These are phyloP conservation scores for Myzus persicae DNA, from an alignment of 1,140 invertebrate species.

Conservation along the genomic window DNA sequence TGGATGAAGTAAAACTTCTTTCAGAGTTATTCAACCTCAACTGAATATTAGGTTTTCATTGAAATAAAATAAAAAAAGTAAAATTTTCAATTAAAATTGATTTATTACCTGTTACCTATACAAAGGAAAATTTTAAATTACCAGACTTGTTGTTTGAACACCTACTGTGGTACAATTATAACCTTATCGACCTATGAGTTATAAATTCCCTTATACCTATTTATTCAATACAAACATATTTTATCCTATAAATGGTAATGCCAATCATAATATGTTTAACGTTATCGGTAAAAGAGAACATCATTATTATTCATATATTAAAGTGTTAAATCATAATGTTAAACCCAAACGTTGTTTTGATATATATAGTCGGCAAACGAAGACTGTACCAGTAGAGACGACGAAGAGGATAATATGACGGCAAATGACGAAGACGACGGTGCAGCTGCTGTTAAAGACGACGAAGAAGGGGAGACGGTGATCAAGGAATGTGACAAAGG, in stretches of 20 bases:
- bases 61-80: too few relatives aligned
- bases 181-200: too few relatives aligned
- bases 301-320: not conserved
- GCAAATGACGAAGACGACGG: conserved; percentile 10
- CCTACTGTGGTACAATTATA: too few relatives aligned
- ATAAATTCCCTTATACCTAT: too few relatives aligned
- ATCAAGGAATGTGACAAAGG: conserved; percentile 42
- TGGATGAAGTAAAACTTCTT: too few relatives aligned
- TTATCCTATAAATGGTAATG: not conserved
- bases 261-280: not conserved
- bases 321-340: not conserved
- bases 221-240: not conserved
- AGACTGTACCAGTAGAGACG: conserved; percentile 27
- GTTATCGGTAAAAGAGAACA: not conserved
- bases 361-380: conserved; percentile 34
- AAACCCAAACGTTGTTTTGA: not conserved
- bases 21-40: too few relatives aligned
- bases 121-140: too few relatives aligned
- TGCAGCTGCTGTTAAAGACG: not conserved
- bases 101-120: too few relatives aligned
- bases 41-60: too few relatives aligned
- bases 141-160: too few relatives aligned
- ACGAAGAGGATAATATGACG: not conserved
- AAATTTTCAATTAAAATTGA: too few relatives aligned
- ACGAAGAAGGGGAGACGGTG: not conserved